phyloP scores from a whole-genome alignment of 2,797 vertebrate species.

The Acropternis orthonyx region DNA sequence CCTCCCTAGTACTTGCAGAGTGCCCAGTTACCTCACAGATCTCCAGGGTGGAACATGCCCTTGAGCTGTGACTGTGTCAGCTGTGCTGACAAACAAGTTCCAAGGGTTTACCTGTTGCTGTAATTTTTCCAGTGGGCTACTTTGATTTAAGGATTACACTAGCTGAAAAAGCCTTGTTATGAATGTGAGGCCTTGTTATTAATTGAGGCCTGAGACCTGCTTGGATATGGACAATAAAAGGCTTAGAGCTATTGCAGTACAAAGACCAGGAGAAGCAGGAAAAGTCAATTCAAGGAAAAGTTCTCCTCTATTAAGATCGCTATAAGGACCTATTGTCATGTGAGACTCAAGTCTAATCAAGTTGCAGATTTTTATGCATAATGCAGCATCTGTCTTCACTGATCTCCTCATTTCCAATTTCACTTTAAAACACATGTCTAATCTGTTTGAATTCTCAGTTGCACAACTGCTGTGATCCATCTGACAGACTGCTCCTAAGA shows the following conservation, averaged over 20 bases:
- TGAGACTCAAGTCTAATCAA: background rate
- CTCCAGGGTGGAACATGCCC: background rate
- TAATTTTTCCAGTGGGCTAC: background rate
- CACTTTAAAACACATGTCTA: conserved; percentile 35
- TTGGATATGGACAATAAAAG: background rate
- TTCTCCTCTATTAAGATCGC: background rate
- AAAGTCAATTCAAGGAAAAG: background rate
- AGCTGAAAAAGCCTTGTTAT: background rate
- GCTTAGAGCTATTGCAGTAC: background rate
- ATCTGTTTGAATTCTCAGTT: conserved; percentile 40
- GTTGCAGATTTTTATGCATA: conserved; percentile 29
- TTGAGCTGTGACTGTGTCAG: background rate
- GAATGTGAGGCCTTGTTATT: background rate
- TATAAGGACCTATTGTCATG: background rate
- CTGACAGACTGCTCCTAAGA: background rate
- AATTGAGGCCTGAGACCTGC: background rate
- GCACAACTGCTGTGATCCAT: background rate
- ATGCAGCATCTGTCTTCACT: conserved; percentile 15
- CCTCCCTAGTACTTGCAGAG: background rate
- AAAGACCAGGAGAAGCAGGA: background rate
- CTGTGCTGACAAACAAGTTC: background rate
- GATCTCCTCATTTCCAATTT: conserved; percentile 39
- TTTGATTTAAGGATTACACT: background rate
- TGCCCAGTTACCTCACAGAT: background rate
- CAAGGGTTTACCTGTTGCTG: background rate